Percentiles rank a stretch among this genome's conserved stretches.
Evolutionary conservation across 1,140 invertebrate genomes (phyloP).

Genomic region (Drosophila repleta): DNA sequence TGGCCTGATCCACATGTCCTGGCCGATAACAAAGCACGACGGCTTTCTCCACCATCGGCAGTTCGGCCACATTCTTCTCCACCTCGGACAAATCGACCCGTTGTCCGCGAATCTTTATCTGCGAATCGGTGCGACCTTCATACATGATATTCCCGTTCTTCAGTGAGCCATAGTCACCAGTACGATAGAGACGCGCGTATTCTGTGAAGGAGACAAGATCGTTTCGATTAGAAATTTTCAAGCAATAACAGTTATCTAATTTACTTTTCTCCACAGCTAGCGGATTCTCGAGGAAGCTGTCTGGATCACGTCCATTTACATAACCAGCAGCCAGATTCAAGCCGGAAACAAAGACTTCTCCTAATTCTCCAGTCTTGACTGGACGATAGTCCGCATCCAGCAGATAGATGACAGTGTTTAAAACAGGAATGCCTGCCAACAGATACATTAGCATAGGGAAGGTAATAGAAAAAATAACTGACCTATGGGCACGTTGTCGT

Average conservation of each 20-base stretch:
- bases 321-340: conserved; percentile 91
- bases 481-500: conserved; percentile 92
- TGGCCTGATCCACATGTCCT: conserved; percentile 88
- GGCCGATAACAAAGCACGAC: conserved; percentile 92
- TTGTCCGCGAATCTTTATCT: conserved; percentile 94
- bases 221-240: background rate
- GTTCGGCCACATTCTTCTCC: conserved; percentile 86
- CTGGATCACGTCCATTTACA: conserved; percentile 88
- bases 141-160: conserved; percentile 89
- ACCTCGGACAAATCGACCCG: conserved; percentile 93
- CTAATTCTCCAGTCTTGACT: conserved; percentile 88
- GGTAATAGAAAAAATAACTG: conserved; percentile 6
- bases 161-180: conserved; percentile 92
- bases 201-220: conserved; percentile 80
- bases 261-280: conserved; percentile 88
- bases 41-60: conserved; percentile 80
- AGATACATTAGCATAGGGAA: background rate
- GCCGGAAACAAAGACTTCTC: conserved; percentile 92
- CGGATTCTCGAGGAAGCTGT: conserved; percentile 90
- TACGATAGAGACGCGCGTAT: conserved; percentile 89
- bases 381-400: conserved; percentile 89
- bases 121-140: conserved; percentile 93
- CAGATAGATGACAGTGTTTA: conserved; percentile 92
- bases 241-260: background rate
- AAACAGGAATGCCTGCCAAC: conserved; percentile 85